Base-by-base conservation (phyloP, 2,113 vertebrate species). In the Lepidothrix coronata region DNA sequence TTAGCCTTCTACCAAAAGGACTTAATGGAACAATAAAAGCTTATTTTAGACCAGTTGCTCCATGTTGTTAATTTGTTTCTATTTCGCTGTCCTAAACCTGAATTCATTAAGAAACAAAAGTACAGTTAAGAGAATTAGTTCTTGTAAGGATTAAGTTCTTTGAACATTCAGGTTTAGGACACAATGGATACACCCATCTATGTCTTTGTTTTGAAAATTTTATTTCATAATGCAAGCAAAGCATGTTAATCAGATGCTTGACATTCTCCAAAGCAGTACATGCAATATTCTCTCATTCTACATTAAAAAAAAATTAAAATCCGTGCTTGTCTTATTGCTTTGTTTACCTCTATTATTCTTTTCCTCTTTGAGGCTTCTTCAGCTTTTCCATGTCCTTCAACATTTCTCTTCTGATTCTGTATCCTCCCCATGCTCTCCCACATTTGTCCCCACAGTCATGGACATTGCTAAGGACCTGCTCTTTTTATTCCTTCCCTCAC, bases 241-340 rank as follows among this genome's bases (percentile, higher is more conserved):
- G 5, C 35, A 33, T 1, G 0, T 44, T 54, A 82, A 76, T 75
- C 54, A 75, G 20, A 39, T 39, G 16, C 5, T 61, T 51, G 27
- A 30, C 31, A 16, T 55, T 66, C 14, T 86, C 27, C 66, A 30
- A 83, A 79, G 43, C 9, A 71, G 12, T 51, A 79, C 41, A 58
- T 20, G 6, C 19, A 70, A 52, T 15, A 54, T 41, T 68, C 11
- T 48, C 18, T 41, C 22, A 20, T 20, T 4, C 51, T 43, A 55
- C 16, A 44, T 11, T 37, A 25, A 57, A 54, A 54, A 54, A 54
- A 31, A 54, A 30, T 39, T 39, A 10, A 54, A 20, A 18, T 3
- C 3, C 33, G 30, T 12, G 6, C 1, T 35, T 17, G 2, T n/a
- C 11, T 33, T 52, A 28, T 3, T 39, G 27, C 3, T 23, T 13